Evolutionary conservation across 2,113 vertebrate genomes (phyloP), one percentile per base, ranked within the genome.

Genomic region (Pangasianodon hypophthalmus): DNA sequence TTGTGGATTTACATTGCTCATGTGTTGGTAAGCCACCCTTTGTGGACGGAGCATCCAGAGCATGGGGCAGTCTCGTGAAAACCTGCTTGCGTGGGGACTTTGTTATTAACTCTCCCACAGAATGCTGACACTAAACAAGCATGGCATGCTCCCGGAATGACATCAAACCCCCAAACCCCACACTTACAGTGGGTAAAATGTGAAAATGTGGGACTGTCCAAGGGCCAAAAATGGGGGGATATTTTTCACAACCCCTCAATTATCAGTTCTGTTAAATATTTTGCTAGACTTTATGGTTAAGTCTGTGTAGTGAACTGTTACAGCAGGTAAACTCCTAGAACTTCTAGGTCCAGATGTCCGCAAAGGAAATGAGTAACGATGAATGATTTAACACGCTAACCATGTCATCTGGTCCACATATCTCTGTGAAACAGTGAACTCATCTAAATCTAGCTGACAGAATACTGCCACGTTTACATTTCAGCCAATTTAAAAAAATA

Each of bases 31-130:
- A 95, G 87, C 94, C 91, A 81, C 82, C 93, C 93, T 94, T 96
- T 95, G 94, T 95, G 85, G 81, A 50, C 14, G 87, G 89, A 93
- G 94, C 95, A 91, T 93, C 93, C 88, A 89, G 93, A 94, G 90
- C 86, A 93, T 85, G 86, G 87, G 87, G 92, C 87, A 85, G 92
- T 90, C 80, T 82, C 87, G 3, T 91, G 88, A 92, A 95, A 96
- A 95, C 92, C 86, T 93, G 96, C 95, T 95, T 93, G 94, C 93
- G 92, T 94, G 90, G 58, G 92, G 92, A 91, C 90, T 95, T 95
- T 94, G 84, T 90, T 91, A 87, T 88, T 41, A 91, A 87, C 92
- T 90, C 77, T 75, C 19, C 4, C 83, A 64, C 89, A 96, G 93
- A 96, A 94, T 94, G 95, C 95, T 95, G 96, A 96, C 94, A 81